phyloP scores from a whole-genome alignment of 2,113 vertebrate genomes.

The Tragelaphus scriptus region DNA sequence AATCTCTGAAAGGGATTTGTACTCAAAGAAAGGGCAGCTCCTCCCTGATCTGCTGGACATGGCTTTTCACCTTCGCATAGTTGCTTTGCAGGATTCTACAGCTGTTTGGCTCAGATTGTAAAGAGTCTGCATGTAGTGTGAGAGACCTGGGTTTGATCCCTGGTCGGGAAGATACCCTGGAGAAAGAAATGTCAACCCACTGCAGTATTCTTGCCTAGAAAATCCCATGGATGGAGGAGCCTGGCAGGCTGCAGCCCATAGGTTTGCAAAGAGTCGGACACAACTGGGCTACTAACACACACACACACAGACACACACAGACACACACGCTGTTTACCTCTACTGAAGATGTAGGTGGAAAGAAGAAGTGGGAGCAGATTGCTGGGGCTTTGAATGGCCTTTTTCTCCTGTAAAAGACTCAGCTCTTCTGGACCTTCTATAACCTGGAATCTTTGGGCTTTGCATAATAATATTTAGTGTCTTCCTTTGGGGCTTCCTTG shows the following conservation, averaged over 20 bases:
- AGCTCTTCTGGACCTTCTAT: not conserved
- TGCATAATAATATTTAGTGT: not conserved
- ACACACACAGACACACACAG: not conserved
- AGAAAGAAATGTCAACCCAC: not conserved
- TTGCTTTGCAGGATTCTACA: not conserved
- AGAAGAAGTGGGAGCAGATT: not conserved
- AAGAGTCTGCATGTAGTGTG: not conserved
- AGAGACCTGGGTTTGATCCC: not conserved
- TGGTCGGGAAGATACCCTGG: not conserved
- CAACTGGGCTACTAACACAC: not conserved
- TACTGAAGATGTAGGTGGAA: not conserved
- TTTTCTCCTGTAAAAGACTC: not conserved
- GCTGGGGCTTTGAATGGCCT: accelerated
- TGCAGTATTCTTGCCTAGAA: not conserved
- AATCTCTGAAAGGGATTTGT: not conserved
- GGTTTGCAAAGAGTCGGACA: not conserved
- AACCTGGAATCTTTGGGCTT: not conserved
- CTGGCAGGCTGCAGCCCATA: not conserved
- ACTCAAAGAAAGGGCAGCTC: not conserved
- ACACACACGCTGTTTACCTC: not conserved
- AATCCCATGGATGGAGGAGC: not conserved
- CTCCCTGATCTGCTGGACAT: not conserved
- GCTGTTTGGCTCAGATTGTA: not conserved
- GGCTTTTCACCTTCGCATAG: not conserved
- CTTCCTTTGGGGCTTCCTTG: not conserved